Percentiles rank a stretch among this genome's conserved stretches.
phyloP scores from a whole-genome alignment of 2,888 invertebrate genomes.

The Brachynemurus nebulosus region DNA sequence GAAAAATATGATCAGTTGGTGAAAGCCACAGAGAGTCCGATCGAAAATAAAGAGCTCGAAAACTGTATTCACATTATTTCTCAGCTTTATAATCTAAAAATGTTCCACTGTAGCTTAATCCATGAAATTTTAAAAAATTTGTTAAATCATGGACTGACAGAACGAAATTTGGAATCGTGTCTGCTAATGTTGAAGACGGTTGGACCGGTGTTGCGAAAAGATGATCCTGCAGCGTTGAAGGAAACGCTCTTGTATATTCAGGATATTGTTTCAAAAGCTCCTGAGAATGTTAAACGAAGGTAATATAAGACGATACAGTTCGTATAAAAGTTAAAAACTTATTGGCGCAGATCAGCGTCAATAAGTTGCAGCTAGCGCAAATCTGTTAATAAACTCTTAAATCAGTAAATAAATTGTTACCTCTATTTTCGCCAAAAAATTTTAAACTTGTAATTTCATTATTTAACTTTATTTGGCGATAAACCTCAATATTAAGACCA shows the following conservation, averaged over 20 bases:
- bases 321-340: too few species aligned
- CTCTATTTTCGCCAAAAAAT: too few species aligned
- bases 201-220: slow-evolving; percentile 76
- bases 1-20: slow-evolving; percentile 49
- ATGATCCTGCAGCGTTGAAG: slow-evolving; percentile 70
- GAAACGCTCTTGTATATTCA: slow-evolving; percentile 56
- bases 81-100: slow-evolving; percentile 81
- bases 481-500: too few species aligned
- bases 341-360: too few species aligned
- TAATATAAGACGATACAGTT: too few species aligned
- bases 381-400: too few species aligned
- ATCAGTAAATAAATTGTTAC: too few species aligned
- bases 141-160: slow-evolving; percentile 33
- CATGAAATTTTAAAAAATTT: slow-evolving; percentile 67
- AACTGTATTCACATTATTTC: slow-evolving; percentile 65
- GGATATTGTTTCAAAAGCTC: slow-evolving; percentile 35
- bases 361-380: too few species aligned
- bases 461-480: too few species aligned
- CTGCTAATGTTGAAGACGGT: slow-evolving; percentile 60
- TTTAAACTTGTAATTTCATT: too few species aligned
- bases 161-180: slow-evolving; percentile 77
- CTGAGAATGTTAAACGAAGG: slow-evolving; percentile 32
- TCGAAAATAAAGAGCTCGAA: slow-evolving; percentile 67
- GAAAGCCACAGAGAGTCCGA: slow-evolving; percentile 32
- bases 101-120: slow-evolving; percentile 40